A percentile compares a stretch with the other conserved stretches of the same genome.
These are phyloP conservation scores for Psilopsiagon aymara DNA, from an alignment of 2,113 vertebrate genomes.

Conservation along the genomic window DNA sequence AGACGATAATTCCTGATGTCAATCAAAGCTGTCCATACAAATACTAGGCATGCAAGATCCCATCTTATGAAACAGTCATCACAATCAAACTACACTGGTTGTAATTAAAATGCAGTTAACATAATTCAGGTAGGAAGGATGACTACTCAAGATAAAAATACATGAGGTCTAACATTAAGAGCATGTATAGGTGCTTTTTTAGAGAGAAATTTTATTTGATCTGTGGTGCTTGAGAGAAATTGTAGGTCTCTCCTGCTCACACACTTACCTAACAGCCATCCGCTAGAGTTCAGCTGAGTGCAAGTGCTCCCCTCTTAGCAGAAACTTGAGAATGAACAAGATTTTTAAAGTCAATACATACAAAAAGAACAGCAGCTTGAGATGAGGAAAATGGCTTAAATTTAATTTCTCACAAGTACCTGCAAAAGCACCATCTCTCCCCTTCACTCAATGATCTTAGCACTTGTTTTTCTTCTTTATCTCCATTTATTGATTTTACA, in stretches of 20 bases:
- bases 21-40: not conserved
- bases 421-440: not conserved
- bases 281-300: not conserved
- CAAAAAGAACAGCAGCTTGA: not conserved
- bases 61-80: not conserved
- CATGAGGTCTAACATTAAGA: not conserved
- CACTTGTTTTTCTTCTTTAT: not conserved
- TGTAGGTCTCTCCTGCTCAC: not conserved
- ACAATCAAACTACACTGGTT: not conserved
- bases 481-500: not conserved
- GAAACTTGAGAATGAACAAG: not conserved
- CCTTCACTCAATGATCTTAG: not conserved
- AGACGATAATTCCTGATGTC: not conserved
- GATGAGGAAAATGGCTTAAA: not conserved
- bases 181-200: not conserved
- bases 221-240: not conserved
- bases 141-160: not conserved
- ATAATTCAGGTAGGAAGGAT: not conserved
- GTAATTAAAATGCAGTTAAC: not conserved
- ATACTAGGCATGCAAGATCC: not conserved
- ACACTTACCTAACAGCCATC: not conserved
- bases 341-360: not conserved
- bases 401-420: not conserved
- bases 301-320: not conserved
- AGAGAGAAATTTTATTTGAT: not conserved